These are phyloP conservation scores for Gymnocephalus cernua DNA, from an alignment of 2,113 vertebrate species.

Conservation along the genomic window DNA sequence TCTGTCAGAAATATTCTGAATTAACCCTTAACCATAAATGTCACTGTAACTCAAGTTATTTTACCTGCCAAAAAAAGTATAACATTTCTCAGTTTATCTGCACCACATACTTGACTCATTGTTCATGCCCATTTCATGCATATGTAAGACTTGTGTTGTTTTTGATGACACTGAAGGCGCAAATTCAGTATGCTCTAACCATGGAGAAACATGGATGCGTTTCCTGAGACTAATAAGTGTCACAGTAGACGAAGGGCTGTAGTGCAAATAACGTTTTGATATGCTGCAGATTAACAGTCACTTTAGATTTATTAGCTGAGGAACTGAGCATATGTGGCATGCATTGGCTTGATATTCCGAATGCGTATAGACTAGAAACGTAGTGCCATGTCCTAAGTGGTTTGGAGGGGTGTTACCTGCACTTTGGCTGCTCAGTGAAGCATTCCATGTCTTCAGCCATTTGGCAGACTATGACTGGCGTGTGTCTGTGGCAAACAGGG, in stretches of 20 bases:
- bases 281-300: slow-evolving; percentile 66
- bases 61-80: neutral
- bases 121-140: neutral
- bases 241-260: slow-evolving; percentile 17
- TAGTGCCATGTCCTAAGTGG: slow-evolving; percentile 73
- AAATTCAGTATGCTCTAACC: slow-evolving; percentile 38
- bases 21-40: neutral
- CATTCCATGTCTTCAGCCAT: slow-evolving; percentile 59
- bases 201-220: slow-evolving; percentile 25
- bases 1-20: too few relatives aligned
- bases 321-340: slow-evolving; percentile 12
- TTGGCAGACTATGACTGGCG: slow-evolving; percentile 45
- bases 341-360: slow-evolving; percentile 9
- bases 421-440: slow-evolving; percentile 68
- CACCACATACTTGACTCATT: slow-evolving; percentile 3
- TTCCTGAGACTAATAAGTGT: slow-evolving; percentile 37
- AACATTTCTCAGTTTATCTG: neutral
- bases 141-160: slow-evolving; percentile 6
- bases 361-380: slow-evolving; percentile 70
- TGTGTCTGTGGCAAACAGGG: slow-evolving; percentile 44
- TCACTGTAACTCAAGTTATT: neutral
- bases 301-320: slow-evolving; percentile 50
- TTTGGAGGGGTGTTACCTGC: slow-evolving; percentile 74
- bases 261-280: slow-evolving; percentile 48
- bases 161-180: slow-evolving; percentile 34